Evolutionary conservation across 2,113 vertebrate genomes (phyloP).

Genomic region (Notarius quadriscutis): DNA sequence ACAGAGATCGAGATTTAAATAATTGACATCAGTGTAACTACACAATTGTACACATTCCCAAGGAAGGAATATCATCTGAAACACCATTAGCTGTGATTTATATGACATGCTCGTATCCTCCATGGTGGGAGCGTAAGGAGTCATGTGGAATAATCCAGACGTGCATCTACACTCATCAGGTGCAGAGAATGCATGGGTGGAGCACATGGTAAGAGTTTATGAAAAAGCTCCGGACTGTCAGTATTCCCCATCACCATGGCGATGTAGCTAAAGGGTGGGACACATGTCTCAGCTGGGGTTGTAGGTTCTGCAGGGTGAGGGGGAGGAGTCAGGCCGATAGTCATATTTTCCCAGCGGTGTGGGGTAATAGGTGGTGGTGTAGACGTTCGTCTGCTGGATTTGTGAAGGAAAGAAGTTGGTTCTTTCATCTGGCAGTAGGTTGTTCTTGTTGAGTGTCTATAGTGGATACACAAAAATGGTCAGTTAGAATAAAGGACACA

Average conservation of each 20-base stretch:
- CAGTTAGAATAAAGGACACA: not conserved
- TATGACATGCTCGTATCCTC: constrained; percentile 39
- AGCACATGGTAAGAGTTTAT: constrained; percentile 25
- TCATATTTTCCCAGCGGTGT: constrained; percentile 89
- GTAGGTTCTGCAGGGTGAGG: constrained; percentile 94
- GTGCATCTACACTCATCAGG: constrained; percentile 33
- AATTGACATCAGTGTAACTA: constrained; percentile 53
- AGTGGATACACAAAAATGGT: constrained; percentile 53
- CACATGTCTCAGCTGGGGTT: constrained; percentile 86
- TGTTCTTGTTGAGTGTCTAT: constrained; percentile 98
- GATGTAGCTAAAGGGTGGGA: constrained; percentile 27
- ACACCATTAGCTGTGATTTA: constrained; percentile 40
- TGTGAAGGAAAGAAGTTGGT: constrained; percentile 89
- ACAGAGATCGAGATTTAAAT: constrained; percentile 31
- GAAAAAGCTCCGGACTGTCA: constrained; percentile 22
- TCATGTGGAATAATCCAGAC: constrained; percentile 56
- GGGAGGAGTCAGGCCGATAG: constrained; percentile 91
- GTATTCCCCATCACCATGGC: constrained; percentile 38
- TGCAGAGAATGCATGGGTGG: constrained; percentile 38
- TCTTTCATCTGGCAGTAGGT: constrained; percentile 92
- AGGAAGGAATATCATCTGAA: constrained; percentile 35
- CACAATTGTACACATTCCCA: constrained; percentile 39
- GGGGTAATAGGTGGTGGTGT: constrained; percentile 97
- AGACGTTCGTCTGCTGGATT: constrained; percentile 94
- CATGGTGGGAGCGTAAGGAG: constrained; percentile 9